Evolutionary conservation across 1,140 invertebrate genomes (phyloP).

Genomic region (Pissodes strobi): DNA sequence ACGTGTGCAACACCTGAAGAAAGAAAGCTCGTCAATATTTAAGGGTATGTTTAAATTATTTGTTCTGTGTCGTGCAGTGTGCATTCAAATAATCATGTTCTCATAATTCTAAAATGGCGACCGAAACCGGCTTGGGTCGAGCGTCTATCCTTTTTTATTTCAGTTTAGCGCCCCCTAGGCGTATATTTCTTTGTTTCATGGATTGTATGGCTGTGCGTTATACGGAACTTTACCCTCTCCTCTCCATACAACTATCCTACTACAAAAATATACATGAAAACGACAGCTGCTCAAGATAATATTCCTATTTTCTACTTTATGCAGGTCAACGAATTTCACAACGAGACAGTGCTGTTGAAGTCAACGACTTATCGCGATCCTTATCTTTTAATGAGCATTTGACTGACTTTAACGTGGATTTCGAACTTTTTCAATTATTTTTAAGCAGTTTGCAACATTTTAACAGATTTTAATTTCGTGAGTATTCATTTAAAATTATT

Average conservation of each 20-base stretch:
- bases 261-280: conserved; percentile 13
- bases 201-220: conserved; percentile 13
- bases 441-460: no score
- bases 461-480: no score
- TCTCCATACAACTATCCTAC: not conserved
- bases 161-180: conserved; percentile 1
- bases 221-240: not conserved
- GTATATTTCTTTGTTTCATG: conserved; percentile 14
- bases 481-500: no score
- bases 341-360: no score
- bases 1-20: conserved; percentile 2
- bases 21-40: not conserved
- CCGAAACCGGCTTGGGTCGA: conserved; percentile 6
- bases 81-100: not conserved
- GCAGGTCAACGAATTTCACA: no score
- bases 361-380: no score
- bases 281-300: conserved; percentile 14
- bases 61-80: conserved; percentile 22
- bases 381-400: no score
- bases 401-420: no score
- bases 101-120: conserved; percentile 26
- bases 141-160: not conserved
- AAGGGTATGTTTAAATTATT: conserved; percentile 29
- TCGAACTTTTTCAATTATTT: no score
- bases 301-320: no score